These are phyloP conservation scores for Ceratosolen fusciceps DNA, from an alignment of 1,140 invertebrate species.

Conservation along the genomic window DNA sequence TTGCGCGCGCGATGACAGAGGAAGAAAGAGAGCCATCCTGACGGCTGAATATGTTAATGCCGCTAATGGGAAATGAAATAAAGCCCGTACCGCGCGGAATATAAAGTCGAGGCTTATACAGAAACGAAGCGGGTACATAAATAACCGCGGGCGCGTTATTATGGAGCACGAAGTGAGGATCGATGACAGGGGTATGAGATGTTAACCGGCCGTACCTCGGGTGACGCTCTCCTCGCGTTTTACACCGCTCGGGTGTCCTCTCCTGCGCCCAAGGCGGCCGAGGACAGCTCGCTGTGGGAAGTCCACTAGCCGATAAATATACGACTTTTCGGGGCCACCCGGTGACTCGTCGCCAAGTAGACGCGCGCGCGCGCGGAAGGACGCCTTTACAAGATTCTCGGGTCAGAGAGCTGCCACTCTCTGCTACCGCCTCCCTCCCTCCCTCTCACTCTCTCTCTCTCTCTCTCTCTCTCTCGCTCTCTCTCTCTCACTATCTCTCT, in stretches of 20 bases:
- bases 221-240: slow-evolving; percentile 38
- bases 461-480: slow-evolving; percentile 6
- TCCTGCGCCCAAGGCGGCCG: slow-evolving; percentile 34
- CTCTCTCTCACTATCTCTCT: slow-evolving; percentile 10
- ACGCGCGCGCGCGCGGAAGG: not conserved
- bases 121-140: slow-evolving; percentile 51
- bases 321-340: slow-evolving; percentile 58
- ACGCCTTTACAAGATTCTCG: slow-evolving; percentile 30
- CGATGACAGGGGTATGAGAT: slow-evolving; percentile 58
- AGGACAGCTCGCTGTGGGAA: slow-evolving; percentile 55
- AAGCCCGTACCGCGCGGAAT: not conserved
- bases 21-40: not conserved
- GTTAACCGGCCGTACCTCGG: slow-evolving; percentile 57
- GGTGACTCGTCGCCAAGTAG: slow-evolving; percentile 41
- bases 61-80: slow-evolving; percentile 46
- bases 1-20: slow-evolving; percentile 12
- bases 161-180: slow-evolving; percentile 46
- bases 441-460: not conserved
- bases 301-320: slow-evolving; percentile 54
- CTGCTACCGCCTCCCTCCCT: slow-evolving; percentile 3
- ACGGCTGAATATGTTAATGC: slow-evolving; percentile 41
- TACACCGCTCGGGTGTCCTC: slow-evolving; percentile 51
- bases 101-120: slow-evolving; percentile 15
- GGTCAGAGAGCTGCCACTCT: slow-evolving; percentile 33
- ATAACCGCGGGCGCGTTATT: slow-evolving; percentile 45